Conservation (phyloP, 2,888 invertebrate genomes). For the Pterostichus niger region DNA sequence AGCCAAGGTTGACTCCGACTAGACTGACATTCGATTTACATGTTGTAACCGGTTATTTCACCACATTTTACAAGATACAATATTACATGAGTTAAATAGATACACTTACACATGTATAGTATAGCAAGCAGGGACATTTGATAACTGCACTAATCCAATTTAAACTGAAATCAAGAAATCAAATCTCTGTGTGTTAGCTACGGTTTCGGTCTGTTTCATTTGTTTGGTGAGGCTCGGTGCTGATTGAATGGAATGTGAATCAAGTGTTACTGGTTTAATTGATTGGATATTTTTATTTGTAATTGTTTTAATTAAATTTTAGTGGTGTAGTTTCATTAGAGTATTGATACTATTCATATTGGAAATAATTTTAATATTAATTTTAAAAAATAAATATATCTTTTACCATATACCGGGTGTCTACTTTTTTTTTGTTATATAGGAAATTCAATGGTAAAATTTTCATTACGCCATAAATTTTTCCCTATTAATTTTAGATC, state of each 20-base stretch:
- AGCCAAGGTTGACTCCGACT: neutral
- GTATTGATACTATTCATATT: no score
- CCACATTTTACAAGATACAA: neutral
- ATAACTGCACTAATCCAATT: constrained; percentile 35
- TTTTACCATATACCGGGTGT: no score
- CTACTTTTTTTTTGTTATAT: no score
- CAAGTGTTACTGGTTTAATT: constrained; percentile 15
- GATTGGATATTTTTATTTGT: constrained; percentile 21
- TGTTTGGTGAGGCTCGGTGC: constrained; percentile 10
- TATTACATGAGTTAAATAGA: neutral
- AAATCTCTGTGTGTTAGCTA: constrained; percentile 14
- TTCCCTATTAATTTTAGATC: no score
- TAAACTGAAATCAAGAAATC: constrained; percentile 8
- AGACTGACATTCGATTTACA: constrained; percentile 15
- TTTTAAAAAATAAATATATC: no score
- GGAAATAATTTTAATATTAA: no score
- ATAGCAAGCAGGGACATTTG: neutral
- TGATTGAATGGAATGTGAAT: constrained; percentile 1
- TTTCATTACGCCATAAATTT: no score
- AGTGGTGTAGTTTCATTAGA: no score
- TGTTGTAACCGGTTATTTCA: constrained; percentile 26
- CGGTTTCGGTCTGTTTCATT: neutral
- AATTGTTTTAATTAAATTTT: no score
- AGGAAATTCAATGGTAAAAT: no score
- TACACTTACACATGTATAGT: constrained; percentile 1